A percentile compares a stretch with the other conserved stretches of the same genome.
phyloP scores from a whole-genome alignment of 2,888 invertebrate genomes.

The Iselma pallidipennis region DNA sequence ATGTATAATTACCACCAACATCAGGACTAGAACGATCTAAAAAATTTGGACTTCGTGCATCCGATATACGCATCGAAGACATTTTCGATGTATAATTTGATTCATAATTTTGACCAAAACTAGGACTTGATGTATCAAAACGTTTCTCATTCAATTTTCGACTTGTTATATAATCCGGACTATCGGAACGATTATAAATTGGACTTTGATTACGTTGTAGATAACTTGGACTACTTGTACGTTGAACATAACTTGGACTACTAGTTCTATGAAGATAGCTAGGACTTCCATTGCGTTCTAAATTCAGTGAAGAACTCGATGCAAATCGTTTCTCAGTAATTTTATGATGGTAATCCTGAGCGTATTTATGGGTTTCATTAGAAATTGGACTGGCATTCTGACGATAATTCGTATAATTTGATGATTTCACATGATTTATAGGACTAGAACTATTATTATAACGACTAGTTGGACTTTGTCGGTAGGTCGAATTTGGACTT shows the following conservation, averaged over 20 bases:
- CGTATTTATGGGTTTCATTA: slow-evolving; percentile 45
- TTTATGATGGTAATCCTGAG: slow-evolving; percentile 46
- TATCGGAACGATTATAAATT: slow-evolving; percentile 47
- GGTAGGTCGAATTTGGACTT: slow-evolving; percentile 49
- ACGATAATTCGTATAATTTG: slow-evolving; percentile 40
- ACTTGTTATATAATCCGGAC: slow-evolving; percentile 52
- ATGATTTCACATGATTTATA: slow-evolving; percentile 36
- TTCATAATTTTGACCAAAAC: slow-evolving; percentile 44
- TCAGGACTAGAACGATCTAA: slow-evolving; percentile 47
- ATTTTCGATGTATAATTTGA: slow-evolving; percentile 47
- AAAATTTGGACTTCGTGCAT: slow-evolving; percentile 48
- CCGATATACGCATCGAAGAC: slow-evolving; percentile 48
- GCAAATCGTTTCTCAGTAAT: slow-evolving; percentile 42
- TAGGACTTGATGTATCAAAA: slow-evolving; percentile 48
- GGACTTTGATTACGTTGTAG: slow-evolving; percentile 47
- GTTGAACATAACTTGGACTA: slow-evolving; percentile 47
- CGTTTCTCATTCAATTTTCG: slow-evolving; percentile 49
- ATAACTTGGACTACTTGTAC: slow-evolving; percentile 49
- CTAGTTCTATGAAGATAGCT: slow-evolving; percentile 30
- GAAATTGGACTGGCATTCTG: slow-evolving; percentile 45
- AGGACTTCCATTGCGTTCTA: slow-evolving; percentile 32
- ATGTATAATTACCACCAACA: slow-evolving; percentile 35
- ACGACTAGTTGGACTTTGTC: slow-evolving; percentile 51
- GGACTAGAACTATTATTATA: slow-evolving; percentile 46
- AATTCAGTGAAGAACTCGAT: slow-evolving; percentile 46